A percentile compares a stretch with the other conserved stretches of the same genome.
Conservation (phyloP, 2,888 invertebrate species). For the Stenichneumon culpator region DNA sequence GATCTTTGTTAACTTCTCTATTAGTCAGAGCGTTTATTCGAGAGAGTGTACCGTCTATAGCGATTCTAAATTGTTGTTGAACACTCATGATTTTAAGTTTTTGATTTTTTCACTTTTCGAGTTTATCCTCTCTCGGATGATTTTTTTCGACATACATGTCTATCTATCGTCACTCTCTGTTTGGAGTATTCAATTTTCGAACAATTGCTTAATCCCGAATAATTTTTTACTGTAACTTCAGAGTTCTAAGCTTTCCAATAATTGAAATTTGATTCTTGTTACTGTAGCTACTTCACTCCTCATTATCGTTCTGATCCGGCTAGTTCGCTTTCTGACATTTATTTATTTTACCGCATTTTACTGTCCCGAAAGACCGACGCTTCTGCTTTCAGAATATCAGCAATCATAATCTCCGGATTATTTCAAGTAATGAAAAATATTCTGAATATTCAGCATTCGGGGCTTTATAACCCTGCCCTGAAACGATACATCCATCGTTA, state of each 20-base stretch:
- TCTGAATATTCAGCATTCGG: neutral
- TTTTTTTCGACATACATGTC: neutral
- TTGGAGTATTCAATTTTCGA: neutral
- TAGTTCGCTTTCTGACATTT: neutral
- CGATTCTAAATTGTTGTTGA: neutral
- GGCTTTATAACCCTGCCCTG: neutral
- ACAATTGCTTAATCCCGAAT: neutral
- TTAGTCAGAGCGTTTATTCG: too few relatives aligned
- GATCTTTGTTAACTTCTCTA: too few relatives aligned
- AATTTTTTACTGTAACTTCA: neutral
- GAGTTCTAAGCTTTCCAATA: neutral
- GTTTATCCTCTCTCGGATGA: neutral
- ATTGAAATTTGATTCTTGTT: neutral
- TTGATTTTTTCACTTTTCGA: neutral
- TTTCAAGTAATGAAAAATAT: neutral
- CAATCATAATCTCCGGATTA: neutral
- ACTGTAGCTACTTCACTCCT: neutral
- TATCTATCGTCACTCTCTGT: neutral
- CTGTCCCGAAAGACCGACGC: neutral
- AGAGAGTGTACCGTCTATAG: too few relatives aligned
- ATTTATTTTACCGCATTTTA: neutral
- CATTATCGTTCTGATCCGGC: neutral
- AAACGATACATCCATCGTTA: too few relatives aligned
- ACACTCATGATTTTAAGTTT: neutral
- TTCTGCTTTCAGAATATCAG: neutral